Evolutionary conservation across 1,140 invertebrate genomes (phyloP), one percentile per base, ranked within the genome.

Genomic region (Bombus haemorrhoidalis): DNA sequence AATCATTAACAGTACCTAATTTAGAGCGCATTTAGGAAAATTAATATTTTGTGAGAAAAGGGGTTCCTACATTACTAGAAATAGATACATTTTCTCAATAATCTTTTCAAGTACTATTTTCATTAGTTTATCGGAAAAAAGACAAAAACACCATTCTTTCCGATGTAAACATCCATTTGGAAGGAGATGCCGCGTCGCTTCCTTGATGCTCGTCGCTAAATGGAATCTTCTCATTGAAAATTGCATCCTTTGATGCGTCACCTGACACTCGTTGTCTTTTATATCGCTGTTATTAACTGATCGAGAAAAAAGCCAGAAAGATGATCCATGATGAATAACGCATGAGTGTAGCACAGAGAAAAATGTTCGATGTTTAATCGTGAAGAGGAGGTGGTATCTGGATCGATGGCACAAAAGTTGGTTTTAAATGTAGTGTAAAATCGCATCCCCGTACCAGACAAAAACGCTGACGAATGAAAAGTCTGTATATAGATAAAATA

Each of bases 381-480:
- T 15, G 13, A 2, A 4, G 25, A 18, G 22, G 39, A n/a, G 37
- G 41, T 22, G 9, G 62, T 53, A 22, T 22, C 18, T 8, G 47
- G 47, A 22, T 53, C 47, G 18, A 53, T 53, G 6, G n/a, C 47
- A 37, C 59, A n/a, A 74, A 81, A 64, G 28, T 85, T 74, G 28
- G 57, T 69, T 81, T 73, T 22, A 74, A 81, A 28, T 25, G 25
- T 15, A 22, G 25, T 10, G n/a, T 62, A 57, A 80, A 84, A 79
- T 80, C 53, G 53, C 47, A n/a, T 3, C 22, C 15, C 28, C 12
- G 22, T 34, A 15, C 6, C 64, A 59, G 57, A 85, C 57, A 64
- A 83, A 81, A 59, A 57, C 71, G 18, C 5, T 39, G 43, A 66
- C 62, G 13, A 57, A 28, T 57, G 37, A 22, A 25, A 59, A 25